Percentiles rank a stretch among this genome's conserved stretches.
phyloP scores from a whole-genome alignment of 2,888 invertebrate species.

The Cybosia mesomella region DNA sequence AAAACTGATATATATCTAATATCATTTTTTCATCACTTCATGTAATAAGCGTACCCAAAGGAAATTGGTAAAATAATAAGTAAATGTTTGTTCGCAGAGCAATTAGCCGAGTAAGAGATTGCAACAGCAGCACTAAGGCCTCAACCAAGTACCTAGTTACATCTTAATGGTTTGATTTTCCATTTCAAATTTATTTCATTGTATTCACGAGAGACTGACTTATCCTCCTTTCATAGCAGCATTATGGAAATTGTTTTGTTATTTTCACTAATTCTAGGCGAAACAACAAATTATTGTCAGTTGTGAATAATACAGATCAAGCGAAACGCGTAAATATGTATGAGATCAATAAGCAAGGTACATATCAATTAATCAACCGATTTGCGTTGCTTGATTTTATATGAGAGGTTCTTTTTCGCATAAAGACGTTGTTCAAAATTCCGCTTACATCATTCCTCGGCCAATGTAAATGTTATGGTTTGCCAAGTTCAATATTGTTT shows the following conservation, averaged over 20 bases:
- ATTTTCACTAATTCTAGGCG: constrained; percentile 67
- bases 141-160: constrained; percentile 67
- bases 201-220: constrained; percentile 84
- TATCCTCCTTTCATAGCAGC: constrained; percentile 81
- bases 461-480: constrained; percentile 55
- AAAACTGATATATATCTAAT: too few relatives aligned
- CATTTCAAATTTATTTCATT: constrained; percentile 72
- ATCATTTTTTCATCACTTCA: too few relatives aligned
- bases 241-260: constrained; percentile 81
- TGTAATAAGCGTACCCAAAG: too few relatives aligned
- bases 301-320: constrained; percentile 55
- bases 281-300: constrained; percentile 63
- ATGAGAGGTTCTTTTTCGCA: constrained; percentile 83
- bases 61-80: neutral
- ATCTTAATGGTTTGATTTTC: constrained; percentile 76
- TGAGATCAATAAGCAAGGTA: constrained; percentile 72
- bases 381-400: constrained; percentile 60
- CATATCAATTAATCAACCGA: constrained; percentile 78
- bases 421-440: constrained; percentile 82
- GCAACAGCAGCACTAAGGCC: constrained; percentile 44
- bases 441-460: constrained; percentile 60
- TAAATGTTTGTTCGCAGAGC: constrained; percentile 62
- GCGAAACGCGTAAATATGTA: constrained; percentile 55
- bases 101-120: constrained; percentile 70
- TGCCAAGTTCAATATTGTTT: constrained; percentile 60